Evolutionary conservation across 2,888 invertebrate species (phyloP).

Genomic region (Galerucella pusilla): DNA sequence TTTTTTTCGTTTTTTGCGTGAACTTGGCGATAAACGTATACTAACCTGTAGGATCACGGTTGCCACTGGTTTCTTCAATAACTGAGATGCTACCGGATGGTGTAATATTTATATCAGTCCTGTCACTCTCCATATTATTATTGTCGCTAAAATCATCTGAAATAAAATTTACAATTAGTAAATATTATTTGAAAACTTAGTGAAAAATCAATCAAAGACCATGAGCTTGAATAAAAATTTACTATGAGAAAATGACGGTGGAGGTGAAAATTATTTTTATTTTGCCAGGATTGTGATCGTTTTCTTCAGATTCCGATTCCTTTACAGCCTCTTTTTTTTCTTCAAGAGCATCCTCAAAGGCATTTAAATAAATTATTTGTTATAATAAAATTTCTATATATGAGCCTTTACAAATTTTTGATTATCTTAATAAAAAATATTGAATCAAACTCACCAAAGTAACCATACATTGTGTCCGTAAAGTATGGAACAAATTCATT

Average conservation of each 20-base stretch:
- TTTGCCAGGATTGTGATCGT: not conserved
- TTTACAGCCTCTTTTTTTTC: not conserved
- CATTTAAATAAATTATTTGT: not conserved
- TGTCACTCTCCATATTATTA: not conserved
- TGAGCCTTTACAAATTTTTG: not conserved
- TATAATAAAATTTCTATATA: not conserved
- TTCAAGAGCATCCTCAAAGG: not conserved
- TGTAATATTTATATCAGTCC: too few relatives aligned
- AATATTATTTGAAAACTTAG: not conserved
- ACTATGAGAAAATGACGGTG: slow-evolving; percentile 4
- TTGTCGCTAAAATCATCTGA: not conserved
- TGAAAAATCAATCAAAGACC: too few relatives aligned
- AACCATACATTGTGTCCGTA: not conserved
- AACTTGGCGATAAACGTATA: too few relatives aligned
- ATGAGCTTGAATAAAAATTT: not conserved
- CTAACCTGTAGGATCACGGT: too few relatives aligned
- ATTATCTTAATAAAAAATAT: not conserved
- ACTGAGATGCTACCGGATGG: too few relatives aligned
- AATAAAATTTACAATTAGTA: not conserved
- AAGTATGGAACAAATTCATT: too few relatives aligned
- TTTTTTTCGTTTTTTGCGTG: too few relatives aligned
- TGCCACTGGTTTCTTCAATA: too few relatives aligned
- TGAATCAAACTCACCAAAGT: slow-evolving; percentile 3
- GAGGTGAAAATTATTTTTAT: not conserved
- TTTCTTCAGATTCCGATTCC: not conserved